phyloP scores from a whole-genome alignment of 1,140 invertebrate genomes.

The Lithobius niger region DNA sequence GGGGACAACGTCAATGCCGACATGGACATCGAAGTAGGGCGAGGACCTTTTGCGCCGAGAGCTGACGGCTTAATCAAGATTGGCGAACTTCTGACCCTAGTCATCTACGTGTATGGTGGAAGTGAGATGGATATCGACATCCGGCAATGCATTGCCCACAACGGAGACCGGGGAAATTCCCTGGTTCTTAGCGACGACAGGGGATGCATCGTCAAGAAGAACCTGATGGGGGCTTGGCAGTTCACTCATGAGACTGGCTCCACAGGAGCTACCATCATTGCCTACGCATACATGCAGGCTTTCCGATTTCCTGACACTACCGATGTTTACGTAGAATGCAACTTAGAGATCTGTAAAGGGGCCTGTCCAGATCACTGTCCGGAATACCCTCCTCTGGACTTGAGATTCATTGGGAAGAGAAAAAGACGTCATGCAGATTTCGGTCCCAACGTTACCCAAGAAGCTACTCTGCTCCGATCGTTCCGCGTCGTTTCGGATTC shows the following conservation, averaged over 20 bases:
- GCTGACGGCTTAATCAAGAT: slow-evolving; percentile 67
- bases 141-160: slow-evolving; percentile 58
- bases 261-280: slow-evolving; percentile 57
- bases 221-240: slow-evolving; percentile 66
- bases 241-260: slow-evolving; percentile 58
- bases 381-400: not conserved
- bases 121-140: slow-evolving; percentile 55
- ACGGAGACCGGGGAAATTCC: slow-evolving; percentile 45
- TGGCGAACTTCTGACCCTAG: slow-evolving; percentile 65
- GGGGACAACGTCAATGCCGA: slow-evolving; percentile 65
- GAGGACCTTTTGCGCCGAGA: slow-evolving; percentile 57
- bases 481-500: no score
- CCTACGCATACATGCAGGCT: slow-evolving; percentile 65
- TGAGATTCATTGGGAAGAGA: slow-evolving; percentile 25
- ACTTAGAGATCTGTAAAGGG: slow-evolving; percentile 68
- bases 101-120: slow-evolving; percentile 64
- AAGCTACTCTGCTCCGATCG: no score
- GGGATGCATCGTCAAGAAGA: slow-evolving; percentile 66
- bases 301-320: slow-evolving; percentile 81
- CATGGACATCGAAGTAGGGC: slow-evolving; percentile 58
- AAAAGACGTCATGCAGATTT: slow-evolving; percentile 36
- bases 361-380: slow-evolving; percentile 43
- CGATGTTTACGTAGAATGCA: slow-evolving; percentile 70
- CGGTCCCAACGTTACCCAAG: no score
- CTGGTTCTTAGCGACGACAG: slow-evolving; percentile 51